Conservation (phyloP, 2,888 invertebrate genomes). For the Bhutanitis thaidina region DNA sequence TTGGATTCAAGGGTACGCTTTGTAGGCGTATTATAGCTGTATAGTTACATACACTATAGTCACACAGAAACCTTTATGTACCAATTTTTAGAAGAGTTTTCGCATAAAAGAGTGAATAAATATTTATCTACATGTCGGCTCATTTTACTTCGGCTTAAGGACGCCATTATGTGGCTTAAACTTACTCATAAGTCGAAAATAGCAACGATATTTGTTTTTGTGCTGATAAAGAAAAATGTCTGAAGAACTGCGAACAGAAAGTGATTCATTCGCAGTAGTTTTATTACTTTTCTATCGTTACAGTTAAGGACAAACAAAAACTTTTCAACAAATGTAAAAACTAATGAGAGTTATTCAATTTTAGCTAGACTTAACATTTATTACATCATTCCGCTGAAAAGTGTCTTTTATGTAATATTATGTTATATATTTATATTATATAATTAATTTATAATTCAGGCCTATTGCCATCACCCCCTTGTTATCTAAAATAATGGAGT, state of each 20-base stretch:
- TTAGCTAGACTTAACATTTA: too few relatives aligned
- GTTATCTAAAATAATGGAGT: too few relatives aligned
- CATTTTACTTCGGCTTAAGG: slow-evolving; percentile 12
- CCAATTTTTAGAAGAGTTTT: slow-evolving; percentile 8
- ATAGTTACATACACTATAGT: not conserved
- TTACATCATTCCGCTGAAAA: too few relatives aligned
- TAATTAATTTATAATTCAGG: too few relatives aligned
- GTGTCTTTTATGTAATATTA: too few relatives aligned
- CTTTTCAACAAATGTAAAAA: not conserved
- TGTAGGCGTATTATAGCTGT: not conserved
- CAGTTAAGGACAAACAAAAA: slow-evolving; percentile 1
- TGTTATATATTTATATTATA: too few relatives aligned
- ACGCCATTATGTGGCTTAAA: slow-evolving; percentile 27
- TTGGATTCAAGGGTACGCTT: not conserved
- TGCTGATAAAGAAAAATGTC: slow-evolving; percentile 30
- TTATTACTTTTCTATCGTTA: slow-evolving; percentile 2
- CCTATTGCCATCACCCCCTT: too few relatives aligned
- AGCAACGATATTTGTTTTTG: slow-evolving; percentile 37
- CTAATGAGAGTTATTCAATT: too few relatives aligned
- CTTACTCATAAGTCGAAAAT: slow-evolving; percentile 31
- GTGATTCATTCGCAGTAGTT: slow-evolving; percentile 11
- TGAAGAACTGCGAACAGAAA: slow-evolving; percentile 1
- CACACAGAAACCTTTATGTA: slow-evolving; percentile 6
- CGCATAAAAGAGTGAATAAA: slow-evolving; percentile 8
- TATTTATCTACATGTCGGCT: slow-evolving; percentile 7